Conservation (phyloP, 2,113 vertebrate species). For the Eurypyga helias region DNA sequence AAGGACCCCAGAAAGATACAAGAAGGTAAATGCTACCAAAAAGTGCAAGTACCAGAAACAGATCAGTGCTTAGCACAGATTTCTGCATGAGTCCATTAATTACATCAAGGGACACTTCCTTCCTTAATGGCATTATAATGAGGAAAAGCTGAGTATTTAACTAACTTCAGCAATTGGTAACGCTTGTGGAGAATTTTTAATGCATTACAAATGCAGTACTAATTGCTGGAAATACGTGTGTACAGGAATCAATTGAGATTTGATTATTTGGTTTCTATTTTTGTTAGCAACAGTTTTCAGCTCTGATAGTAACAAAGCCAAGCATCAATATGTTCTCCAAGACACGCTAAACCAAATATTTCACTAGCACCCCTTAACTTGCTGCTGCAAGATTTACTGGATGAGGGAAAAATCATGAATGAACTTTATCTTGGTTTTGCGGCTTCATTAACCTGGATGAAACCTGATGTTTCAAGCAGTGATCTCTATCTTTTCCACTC, state of each 20-base stretch:
- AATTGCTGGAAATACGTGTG: conserved; percentile 15
- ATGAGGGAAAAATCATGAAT: not conserved
- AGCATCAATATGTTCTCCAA: not conserved
- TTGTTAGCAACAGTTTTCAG: not conserved
- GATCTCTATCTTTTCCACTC: not conserved
- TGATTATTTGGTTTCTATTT: conserved; percentile 31
- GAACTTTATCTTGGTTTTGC: not conserved
- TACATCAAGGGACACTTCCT: not conserved
- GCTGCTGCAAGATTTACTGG: not conserved
- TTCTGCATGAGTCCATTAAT: conserved; percentile 36
- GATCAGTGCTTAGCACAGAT: not conserved
- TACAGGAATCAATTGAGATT: conserved; percentile 13
- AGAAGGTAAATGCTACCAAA: conserved; percentile 6
- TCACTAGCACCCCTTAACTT: not conserved
- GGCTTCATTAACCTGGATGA: not conserved
- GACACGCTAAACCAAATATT: not conserved
- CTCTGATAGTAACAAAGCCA: not conserved
- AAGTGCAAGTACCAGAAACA: not conserved
- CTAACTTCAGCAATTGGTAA: conserved; percentile 14
- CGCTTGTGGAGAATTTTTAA: conserved; percentile 39
- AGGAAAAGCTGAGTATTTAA: conserved; percentile 49
- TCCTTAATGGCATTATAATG: conserved; percentile 63
- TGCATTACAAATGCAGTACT: not conserved
- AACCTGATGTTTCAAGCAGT: not conserved
- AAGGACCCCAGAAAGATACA: not conserved